These are phyloP conservation scores for Doris montereyensis DNA, from an alignment of 2,888 invertebrate genomes.

Conservation along the genomic window DNA sequence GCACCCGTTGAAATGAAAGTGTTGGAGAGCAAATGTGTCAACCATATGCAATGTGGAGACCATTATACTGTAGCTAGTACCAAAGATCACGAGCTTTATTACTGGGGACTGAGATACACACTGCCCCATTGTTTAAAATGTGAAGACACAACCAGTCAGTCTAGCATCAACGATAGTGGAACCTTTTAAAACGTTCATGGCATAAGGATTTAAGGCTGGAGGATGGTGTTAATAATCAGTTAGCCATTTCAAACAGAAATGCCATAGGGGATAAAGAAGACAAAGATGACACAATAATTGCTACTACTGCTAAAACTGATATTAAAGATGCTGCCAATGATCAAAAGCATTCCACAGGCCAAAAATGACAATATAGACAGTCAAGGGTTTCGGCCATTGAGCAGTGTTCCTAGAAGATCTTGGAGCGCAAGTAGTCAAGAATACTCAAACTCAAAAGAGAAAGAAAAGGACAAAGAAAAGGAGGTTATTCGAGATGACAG, in stretches of 20 bases:
- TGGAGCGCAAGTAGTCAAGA: slow-evolving; percentile 57
- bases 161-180: slow-evolving; percentile 49
- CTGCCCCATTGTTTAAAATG: slow-evolving; percentile 35
- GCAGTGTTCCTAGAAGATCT: slow-evolving; percentile 55
- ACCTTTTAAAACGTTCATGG: slow-evolving; percentile 28
- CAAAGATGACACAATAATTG: not conserved
- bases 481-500: slow-evolving; percentile 52
- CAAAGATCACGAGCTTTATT: slow-evolving; percentile 79
- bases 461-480: slow-evolving; percentile 54
- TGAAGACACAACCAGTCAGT: slow-evolving; percentile 51
- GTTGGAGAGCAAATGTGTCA: slow-evolving; percentile 71
- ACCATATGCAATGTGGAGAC: slow-evolving; percentile 79
- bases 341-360: not conserved
- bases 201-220: slow-evolving; percentile 50
- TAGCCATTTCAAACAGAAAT: not conserved
- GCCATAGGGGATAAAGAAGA: not conserved
- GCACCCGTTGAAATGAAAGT: slow-evolving; percentile 74
- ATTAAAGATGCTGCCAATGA: not conserved
- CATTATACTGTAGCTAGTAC: slow-evolving; percentile 80
- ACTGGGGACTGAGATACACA: slow-evolving; percentile 78
- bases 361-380: not conserved
- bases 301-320: too few relatives aligned
- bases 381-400: slow-evolving; percentile 36
- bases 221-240: slow-evolving; percentile 48
- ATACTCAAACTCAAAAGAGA: slow-evolving; percentile 52